These are phyloP conservation scores for Desoria tigrina DNA, from an alignment of 2,888 invertebrate genomes.

Conservation along the genomic window DNA sequence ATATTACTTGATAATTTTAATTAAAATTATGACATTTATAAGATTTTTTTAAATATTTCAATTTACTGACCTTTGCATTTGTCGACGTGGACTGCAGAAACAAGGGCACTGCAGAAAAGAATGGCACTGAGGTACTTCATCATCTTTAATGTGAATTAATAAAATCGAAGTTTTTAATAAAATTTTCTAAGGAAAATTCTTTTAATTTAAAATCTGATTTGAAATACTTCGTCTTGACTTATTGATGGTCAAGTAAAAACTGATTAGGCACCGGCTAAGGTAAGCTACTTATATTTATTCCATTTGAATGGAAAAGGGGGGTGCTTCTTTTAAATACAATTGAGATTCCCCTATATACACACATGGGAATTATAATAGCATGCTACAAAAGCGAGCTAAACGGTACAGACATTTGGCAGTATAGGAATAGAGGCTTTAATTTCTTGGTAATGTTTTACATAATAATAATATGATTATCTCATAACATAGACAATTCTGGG, in stretches of 20 bases:
- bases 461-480: no score
- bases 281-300: constrained; percentile 26
- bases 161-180: constrained; percentile 5
- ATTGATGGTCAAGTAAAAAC: background rate
- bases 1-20: no score
- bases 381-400: no score
- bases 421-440: no score
- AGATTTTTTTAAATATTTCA: no score
- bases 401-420: no score
- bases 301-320: constrained; percentile 19
- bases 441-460: no score
- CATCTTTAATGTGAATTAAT: constrained; percentile 25
- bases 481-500: no score
- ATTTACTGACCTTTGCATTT: constrained; percentile 51
- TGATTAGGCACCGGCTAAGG: background rate
- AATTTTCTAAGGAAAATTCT: background rate
- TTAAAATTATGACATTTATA: no score
- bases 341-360: no score
- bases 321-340: background rate
- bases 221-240: background rate
- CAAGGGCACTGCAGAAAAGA: constrained; percentile 33
- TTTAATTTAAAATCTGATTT: background rate
- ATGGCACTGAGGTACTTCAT: constrained; percentile 35
- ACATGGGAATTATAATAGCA: no score
- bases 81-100: constrained; percentile 46